Evolutionary conservation across 2,888 invertebrate species (phyloP).

Genomic region (Dione vanillae): DNA sequence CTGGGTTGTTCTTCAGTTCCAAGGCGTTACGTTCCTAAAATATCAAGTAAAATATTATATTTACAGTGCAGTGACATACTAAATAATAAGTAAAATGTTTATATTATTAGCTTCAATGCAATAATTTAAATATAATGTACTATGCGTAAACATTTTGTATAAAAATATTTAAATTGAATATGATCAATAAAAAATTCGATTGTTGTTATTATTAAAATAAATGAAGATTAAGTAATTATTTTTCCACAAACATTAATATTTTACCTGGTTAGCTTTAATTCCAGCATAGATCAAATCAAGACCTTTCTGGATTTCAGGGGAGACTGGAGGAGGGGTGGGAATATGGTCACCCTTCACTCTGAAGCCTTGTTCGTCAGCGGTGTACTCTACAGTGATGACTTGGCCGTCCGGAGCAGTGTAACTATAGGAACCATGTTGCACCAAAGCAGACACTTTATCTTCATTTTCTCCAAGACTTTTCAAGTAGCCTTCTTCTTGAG

Average conservation of each 20-base stretch:
- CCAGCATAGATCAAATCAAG: slow-evolving; percentile 94
- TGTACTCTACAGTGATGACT: slow-evolving; percentile 89
- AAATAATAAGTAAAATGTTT: too few species aligned
- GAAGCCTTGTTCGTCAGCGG: slow-evolving; percentile 93
- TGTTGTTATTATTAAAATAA: too few species aligned
- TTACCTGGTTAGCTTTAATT: slow-evolving; percentile 85
- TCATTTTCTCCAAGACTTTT: slow-evolving; percentile 87
- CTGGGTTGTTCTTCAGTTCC: slow-evolving; percentile 83
- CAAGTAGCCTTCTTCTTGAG: slow-evolving; percentile 91
- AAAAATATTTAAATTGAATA: not conserved
- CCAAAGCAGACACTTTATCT: slow-evolving; percentile 83
- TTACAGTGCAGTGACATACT: too few species aligned
- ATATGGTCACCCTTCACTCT: slow-evolving; percentile 92
- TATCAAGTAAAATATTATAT: slow-evolving; percentile 26
- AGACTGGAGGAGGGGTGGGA: slow-evolving; percentile 93
- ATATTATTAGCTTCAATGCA: not conserved
- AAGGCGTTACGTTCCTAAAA: slow-evolving; percentile 85
- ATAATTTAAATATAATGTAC: not conserved
- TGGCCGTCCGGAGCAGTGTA: slow-evolving; percentile 92
- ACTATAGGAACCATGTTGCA: slow-evolving; percentile 90
- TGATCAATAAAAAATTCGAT: too few species aligned
- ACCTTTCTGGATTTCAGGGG: slow-evolving; percentile 93
- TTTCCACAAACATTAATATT: not conserved
- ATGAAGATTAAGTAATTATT: too few species aligned
- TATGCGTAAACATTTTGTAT: not conserved